A percentile compares a stretch with the other conserved stretches of the same genome.
These are phyloP conservation scores for Drosophila falleni DNA, from an alignment of 2,888 invertebrate genomes.

Conservation along the genomic window DNA sequence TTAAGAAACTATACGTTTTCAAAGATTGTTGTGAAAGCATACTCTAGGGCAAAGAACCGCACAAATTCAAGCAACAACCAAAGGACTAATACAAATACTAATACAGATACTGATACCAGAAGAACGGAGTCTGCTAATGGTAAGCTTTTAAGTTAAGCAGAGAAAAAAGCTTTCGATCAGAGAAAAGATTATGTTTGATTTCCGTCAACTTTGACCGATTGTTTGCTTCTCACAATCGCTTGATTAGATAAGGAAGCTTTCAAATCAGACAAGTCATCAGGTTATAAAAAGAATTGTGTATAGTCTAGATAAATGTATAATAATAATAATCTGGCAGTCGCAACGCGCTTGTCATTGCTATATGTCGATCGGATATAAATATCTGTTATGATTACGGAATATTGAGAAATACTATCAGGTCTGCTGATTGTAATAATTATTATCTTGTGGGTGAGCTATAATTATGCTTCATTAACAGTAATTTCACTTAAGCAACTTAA, in stretches of 20 bases:
- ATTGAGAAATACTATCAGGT: not conserved
- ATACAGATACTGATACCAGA: not conserved
- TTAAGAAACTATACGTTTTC: not conserved
- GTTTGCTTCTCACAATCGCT: not conserved
- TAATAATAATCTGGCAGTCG: slow-evolving; percentile 11
- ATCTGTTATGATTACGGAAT: not conserved
- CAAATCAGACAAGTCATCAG: not conserved
- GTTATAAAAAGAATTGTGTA: slow-evolving; percentile 14
- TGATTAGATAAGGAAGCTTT: slow-evolving; percentile 29
- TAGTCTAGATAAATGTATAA: slow-evolving; percentile 13
- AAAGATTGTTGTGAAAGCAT: slow-evolving; percentile 27
- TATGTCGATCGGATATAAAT: not conserved
- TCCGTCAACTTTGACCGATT: slow-evolving; percentile 1
- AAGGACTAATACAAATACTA: slow-evolving; percentile 4
- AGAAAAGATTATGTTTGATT: not conserved
- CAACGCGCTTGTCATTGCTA: slow-evolving; percentile 2
- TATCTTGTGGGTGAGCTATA: slow-evolving; percentile 14
- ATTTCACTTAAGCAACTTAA: not conserved
- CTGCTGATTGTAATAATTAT: not conserved
- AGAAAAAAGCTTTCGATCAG: not conserved
- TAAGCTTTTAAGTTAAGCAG: slow-evolving; percentile 10
- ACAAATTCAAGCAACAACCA: not conserved
- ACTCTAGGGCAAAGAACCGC: not conserved
- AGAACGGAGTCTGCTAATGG: slow-evolving; percentile 6
- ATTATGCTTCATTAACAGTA: not conserved